These are phyloP conservation scores for Lomographa bimaculata DNA, from an alignment of 2,888 invertebrate genomes.

Conservation along the genomic window DNA sequence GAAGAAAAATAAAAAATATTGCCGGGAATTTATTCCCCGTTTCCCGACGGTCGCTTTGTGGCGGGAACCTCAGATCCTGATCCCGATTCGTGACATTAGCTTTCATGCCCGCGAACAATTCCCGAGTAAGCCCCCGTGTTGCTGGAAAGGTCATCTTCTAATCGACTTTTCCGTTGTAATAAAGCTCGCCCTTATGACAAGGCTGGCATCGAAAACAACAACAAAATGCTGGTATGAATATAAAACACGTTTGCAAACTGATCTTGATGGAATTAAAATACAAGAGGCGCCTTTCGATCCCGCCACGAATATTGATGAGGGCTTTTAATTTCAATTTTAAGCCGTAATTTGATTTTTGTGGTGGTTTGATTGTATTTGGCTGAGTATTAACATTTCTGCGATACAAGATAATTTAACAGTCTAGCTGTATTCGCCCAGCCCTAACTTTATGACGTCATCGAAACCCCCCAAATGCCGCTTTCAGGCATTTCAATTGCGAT, in stretches of 20 bases:
- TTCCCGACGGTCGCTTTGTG: slow-evolving; percentile 10
- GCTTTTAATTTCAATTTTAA: slow-evolving; percentile 3
- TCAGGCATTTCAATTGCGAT: slow-evolving; percentile 16
- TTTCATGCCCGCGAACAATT: slow-evolving; percentile 33
- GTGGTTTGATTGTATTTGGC: not conserved
- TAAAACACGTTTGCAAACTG: slow-evolving; percentile 6
- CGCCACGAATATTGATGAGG: slow-evolving; percentile 9
- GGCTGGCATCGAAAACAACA: slow-evolving; percentile 17
- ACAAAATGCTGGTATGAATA: not conserved
- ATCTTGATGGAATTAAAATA: slow-evolving; percentile 13
- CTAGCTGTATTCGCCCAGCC: slow-evolving; percentile 3
- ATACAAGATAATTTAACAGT: no score
- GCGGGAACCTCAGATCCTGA: slow-evolving; percentile 31
- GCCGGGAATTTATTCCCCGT: slow-evolving; percentile 8
- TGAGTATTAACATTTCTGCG: not conserved
- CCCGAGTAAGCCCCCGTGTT: slow-evolving; percentile 30
- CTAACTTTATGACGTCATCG: slow-evolving; percentile 15
- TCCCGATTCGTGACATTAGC: slow-evolving; percentile 51
- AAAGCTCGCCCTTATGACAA: slow-evolving; percentile 25
- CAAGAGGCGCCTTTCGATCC: slow-evolving; percentile 1
- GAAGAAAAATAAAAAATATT: slow-evolving; percentile 3
- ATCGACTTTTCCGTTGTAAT: slow-evolving; percentile 35
- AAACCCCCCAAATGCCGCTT: slow-evolving; percentile 13
- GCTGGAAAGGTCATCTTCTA: slow-evolving; percentile 35
- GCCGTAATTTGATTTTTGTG: not conserved